Evolutionary conservation across 2,888 invertebrate species (phyloP).

Genomic region (Polyommatus iphigenia): DNA sequence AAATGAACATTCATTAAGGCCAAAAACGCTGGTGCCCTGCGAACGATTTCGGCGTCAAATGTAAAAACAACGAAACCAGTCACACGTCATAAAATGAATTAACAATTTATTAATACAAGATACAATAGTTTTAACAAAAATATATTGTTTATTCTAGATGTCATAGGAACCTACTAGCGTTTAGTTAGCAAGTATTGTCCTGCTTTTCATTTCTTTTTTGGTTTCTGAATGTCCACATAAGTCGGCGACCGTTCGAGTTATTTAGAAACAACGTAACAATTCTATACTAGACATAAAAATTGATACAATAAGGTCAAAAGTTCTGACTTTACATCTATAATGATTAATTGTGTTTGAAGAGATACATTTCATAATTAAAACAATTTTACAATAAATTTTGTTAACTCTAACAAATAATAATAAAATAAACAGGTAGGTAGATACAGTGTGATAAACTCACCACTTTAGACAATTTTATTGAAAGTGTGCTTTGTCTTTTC

Average conservation of each 20-base stretch:
- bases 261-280: background rate
- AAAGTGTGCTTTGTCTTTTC: too few relatives aligned
- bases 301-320: background rate
- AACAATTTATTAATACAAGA: slow-evolving; percentile 67
- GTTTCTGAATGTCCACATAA: slow-evolving; percentile 68
- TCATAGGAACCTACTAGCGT: slow-evolving; percentile 45
- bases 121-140: slow-evolving; percentile 70
- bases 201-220: slow-evolving; percentile 58
- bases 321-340: background rate
- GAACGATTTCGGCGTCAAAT: slow-evolving; percentile 45
- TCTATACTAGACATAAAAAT: too few relatives aligned
- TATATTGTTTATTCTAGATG: slow-evolving; percentile 64
- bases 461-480: background rate
- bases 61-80: slow-evolving; percentile 66
- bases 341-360: background rate
- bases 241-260: slow-evolving; percentile 49
- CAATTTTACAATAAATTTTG: background rate
- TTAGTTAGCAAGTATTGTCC: slow-evolving; percentile 55
- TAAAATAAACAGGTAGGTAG: background rate
- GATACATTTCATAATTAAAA: background rate
- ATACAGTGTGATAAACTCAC: background rate
- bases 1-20: slow-evolving; percentile 48
- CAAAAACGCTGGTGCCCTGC: slow-evolving; percentile 44
- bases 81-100: slow-evolving; percentile 66
- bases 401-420: background rate